Conservation (phyloP, 1,140 invertebrate species). For the Sinonovacula constricta region DNA sequence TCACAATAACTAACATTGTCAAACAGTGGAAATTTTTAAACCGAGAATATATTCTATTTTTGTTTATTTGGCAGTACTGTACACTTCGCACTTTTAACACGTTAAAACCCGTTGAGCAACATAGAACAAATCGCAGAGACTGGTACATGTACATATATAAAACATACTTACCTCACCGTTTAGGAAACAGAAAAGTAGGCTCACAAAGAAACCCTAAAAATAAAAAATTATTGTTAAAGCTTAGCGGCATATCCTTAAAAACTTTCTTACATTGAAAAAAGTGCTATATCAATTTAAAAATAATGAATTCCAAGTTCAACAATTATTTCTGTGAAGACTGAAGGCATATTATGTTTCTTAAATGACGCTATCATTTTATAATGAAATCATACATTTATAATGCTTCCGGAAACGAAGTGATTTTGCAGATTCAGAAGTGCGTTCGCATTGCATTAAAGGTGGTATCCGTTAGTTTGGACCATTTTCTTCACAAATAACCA, state of each 20-base stretch:
- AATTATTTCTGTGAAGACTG: neutral
- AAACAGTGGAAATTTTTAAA: neutral
- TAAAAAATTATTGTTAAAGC: conserved; percentile 1
- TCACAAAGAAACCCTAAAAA: conserved; percentile 92
- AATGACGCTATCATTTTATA: neutral
- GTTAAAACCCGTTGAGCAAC: neutral
- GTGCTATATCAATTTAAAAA: neutral
- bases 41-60: neutral
- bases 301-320: neutral
- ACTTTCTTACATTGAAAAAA: neutral
- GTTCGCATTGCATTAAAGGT: neutral
- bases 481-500: too few species aligned
- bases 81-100: too few species aligned
- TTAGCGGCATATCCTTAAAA: neutral
- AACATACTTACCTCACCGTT: conserved; percentile 90
- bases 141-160: neutral
- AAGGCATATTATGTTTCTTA: neutral
- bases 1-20: neutral
- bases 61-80: too few species aligned
- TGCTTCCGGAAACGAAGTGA: neutral
- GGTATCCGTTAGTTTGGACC: too few species aligned
- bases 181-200: conserved; percentile 95
- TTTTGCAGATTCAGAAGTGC: neutral
- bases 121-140: neutral
- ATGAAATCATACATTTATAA: neutral